Evolutionary conservation across 64 coral and sea anemone genomes (phyloP).

Genomic region (Dendronephthya gigantea): DNA sequence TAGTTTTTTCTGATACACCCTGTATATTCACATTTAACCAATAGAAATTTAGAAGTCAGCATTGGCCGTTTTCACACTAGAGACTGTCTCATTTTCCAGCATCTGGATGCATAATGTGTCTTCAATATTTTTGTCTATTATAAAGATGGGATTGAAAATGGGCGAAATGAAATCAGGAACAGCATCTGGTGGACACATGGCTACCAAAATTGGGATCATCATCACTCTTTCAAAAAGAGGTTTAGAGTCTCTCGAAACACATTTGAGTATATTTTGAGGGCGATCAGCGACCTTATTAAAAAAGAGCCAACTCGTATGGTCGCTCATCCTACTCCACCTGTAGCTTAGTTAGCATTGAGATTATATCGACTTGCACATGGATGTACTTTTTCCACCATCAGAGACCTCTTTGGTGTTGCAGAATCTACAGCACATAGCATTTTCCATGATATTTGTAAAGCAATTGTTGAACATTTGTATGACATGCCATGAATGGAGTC

Average conservation of each 20-base stretch:
- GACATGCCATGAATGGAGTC: constrained; percentile 5
- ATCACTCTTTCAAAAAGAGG: constrained; percentile 11
- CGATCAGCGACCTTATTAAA: not conserved
- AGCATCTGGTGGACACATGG: not conserved
- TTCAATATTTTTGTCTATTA: too few species aligned
- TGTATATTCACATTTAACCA: not conserved
- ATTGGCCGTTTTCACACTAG: too few species aligned
- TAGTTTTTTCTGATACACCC: too few species aligned
- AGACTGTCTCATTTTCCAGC: too few species aligned
- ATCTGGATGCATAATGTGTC: too few species aligned
- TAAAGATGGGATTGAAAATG: too few species aligned
- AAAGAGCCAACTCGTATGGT: not conserved
- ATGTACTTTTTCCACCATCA: constrained; percentile 18
- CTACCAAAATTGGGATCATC: constrained; percentile 13
- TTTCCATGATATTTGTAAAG: constrained; percentile 33
- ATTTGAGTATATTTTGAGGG: not conserved
- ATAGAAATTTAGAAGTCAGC: too few species aligned
- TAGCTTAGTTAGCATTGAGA: constrained; percentile 4
- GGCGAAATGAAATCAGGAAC: not conserved
- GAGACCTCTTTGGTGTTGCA: constrained; percentile 22
- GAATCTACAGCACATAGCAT: constrained; percentile 32
- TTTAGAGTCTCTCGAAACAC: not conserved
- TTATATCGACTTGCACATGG: constrained; percentile 34
- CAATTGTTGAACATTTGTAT: constrained; percentile 28
- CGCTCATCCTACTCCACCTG: not conserved